These are phyloP conservation scores for Drosophila sproati DNA, from an alignment of 1,140 invertebrate species.

Conservation along the genomic window DNA sequence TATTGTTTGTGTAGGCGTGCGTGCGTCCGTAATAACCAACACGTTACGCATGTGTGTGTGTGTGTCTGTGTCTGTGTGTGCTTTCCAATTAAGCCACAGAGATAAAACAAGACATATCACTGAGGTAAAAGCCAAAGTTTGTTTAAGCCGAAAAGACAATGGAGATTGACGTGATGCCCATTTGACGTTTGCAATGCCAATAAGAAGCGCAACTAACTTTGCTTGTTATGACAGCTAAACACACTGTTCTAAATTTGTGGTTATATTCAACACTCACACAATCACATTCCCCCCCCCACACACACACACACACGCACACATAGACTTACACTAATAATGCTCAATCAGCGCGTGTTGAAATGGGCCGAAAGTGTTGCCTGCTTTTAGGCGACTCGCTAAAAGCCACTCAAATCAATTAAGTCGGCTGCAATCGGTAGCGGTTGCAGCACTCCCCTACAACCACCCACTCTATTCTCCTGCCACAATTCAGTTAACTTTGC, in stretches of 20 bases:
- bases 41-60: slow-evolving; percentile 37
- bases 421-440: neutral
- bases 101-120: slow-evolving; percentile 63
- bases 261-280: neutral
- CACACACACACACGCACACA: slow-evolving; percentile 1
- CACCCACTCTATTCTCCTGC: no score
- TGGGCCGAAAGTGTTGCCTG: slow-evolving; percentile 39
- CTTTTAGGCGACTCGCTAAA: slow-evolving; percentile 40
- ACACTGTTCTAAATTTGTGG: neutral
- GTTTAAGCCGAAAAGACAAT: slow-evolving; percentile 43
- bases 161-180: slow-evolving; percentile 7
- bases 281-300: neutral
- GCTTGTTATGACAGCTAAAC: slow-evolving; percentile 33
- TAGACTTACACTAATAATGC: neutral
- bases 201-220: slow-evolving; percentile 31
- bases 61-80: slow-evolving; percentile 26
- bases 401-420: slow-evolving; percentile 8
- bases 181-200: slow-evolving; percentile 15
- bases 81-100: slow-evolving; percentile 69
- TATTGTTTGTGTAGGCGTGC: slow-evolving; percentile 56
- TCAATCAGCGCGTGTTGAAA: slow-evolving; percentile 12
- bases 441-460: neutral
- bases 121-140: slow-evolving; percentile 62
- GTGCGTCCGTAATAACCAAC: slow-evolving; percentile 64
- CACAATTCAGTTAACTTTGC: neutral